These are phyloP conservation scores for Eriocheir sinensis DNA, from an alignment of 1,140 invertebrate genomes.

Conservation along the genomic window DNA sequence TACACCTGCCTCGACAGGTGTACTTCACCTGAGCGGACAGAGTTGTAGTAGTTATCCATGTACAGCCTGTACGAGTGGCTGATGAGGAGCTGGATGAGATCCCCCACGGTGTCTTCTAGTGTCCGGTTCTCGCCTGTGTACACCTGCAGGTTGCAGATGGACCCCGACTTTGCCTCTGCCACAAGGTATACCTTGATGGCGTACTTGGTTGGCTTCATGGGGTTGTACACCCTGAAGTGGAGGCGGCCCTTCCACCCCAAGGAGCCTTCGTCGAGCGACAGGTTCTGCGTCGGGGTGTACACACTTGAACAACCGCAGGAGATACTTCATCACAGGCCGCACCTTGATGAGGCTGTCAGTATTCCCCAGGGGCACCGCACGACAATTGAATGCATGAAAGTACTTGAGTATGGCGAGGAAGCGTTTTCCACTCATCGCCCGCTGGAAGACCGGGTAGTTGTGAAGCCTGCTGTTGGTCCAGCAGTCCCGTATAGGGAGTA, in stretches of 20 bases:
- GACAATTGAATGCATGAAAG: constrained; percentile 32
- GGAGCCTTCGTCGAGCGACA: background rate
- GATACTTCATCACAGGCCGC: background rate
- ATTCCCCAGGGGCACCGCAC: background rate
- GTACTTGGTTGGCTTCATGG: background rate
- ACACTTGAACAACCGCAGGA: background rate
- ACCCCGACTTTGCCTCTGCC: constrained; percentile 12
- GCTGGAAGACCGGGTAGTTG: background rate
- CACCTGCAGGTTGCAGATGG: background rate
- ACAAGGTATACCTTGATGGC: constrained; percentile 30
- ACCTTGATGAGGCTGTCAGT: background rate
- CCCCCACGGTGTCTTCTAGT: background rate
- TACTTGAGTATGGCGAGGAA: constrained; percentile 30
- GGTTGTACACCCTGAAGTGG: constrained; percentile 4
- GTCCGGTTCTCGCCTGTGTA: background rate
- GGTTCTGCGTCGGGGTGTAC: background rate
- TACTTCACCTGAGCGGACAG: background rate
- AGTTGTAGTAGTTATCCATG: constrained; percentile 44
- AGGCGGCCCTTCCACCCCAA: constrained; percentile 15
- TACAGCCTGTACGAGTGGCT: background rate
- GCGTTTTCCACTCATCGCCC: background rate
- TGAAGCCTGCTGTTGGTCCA: background rate
- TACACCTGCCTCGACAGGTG: background rate
- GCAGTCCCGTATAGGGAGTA: background rate
- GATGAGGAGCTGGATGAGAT: background rate